Percentiles rank a stretch among this genome's conserved stretches.
Conservation (phyloP, 2,113 vertebrate genomes). For the Stictonetta naevosa region DNA sequence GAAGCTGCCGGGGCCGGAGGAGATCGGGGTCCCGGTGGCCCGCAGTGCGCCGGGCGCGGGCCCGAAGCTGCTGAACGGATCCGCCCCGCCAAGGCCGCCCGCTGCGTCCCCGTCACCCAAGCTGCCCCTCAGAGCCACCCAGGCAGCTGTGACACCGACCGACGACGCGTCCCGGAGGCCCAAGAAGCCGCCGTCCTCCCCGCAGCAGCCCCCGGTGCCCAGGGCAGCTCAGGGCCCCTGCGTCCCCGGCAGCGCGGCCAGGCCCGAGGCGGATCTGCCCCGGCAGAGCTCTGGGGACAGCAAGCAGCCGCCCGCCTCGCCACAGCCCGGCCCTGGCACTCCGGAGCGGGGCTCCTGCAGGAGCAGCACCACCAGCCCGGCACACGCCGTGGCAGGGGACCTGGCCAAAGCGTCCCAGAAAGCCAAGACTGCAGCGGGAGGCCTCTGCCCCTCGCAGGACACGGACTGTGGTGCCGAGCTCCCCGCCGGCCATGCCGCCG, state of each 20-base stretch:
- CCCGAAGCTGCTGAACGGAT: conserved; percentile 60
- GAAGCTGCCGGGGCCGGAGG: conserved; percentile 78
- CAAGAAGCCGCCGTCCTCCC: conserved; percentile 77
- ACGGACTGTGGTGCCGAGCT: neutral
- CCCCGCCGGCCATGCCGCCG: neutral
- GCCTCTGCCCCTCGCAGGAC: conserved; percentile 72
- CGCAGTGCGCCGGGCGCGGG: neutral
- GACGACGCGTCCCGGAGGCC: conserved; percentile 78
- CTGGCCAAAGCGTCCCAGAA: conserved; percentile 55
- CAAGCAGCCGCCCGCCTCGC: conserved; percentile 82
- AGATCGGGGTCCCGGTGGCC: conserved; percentile 79
- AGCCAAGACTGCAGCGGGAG: conserved; percentile 31
- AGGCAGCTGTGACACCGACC: conserved; percentile 51
- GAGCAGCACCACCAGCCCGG: neutral
- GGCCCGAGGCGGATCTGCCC: conserved; percentile 34
- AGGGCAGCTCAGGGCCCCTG: conserved; percentile 36
- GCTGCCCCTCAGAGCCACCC: conserved; percentile 57
- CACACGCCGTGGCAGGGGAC: neutral
- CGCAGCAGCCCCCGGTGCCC: conserved; percentile 22
- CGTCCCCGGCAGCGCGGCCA: neutral
- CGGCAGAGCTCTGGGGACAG: conserved; percentile 72
- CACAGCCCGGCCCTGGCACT: conserved; percentile 57
- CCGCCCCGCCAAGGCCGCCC: neutral
- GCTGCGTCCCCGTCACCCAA: conserved; percentile 63
- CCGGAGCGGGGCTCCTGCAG: neutral